Base-by-base conservation (phyloP, 1,140 invertebrate genomes). In the Hycleus phaleratus region DNA sequence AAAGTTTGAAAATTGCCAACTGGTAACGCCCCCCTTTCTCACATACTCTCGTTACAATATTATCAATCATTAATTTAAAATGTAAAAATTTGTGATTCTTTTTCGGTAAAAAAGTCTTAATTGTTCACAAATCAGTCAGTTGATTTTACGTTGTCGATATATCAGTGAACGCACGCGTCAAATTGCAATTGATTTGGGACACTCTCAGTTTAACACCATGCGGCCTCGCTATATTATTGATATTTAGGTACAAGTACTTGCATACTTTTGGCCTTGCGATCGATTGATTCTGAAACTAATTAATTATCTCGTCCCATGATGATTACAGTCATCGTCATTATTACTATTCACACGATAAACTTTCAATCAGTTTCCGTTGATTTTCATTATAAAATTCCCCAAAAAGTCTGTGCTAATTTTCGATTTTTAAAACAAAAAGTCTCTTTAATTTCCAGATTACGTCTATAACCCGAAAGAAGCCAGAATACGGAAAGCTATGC, bases 391-490 rank as follows among this genome's bases (percentile, higher is more conserved):
- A 18, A 18, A 18, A 18, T 18, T 18, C 18, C 18, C 1, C 18
- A 18, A 18, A 18, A 18, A 18, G 18, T 18, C 18, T 0, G n/a
- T 46, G 26, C 24, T 26, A 18, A 8, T 46, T 46, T 46, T 25
- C 24, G 18, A 46, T 26, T 25, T 18, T 46, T 11, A 8, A 24
- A 46, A 1, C 18, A 18, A 18, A 18, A 12, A 46, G 45, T 25
- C 3, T 38, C 7, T 48, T 48, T n/a, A 38, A 26, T 11, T 73
- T 72, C 12, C 77, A 81, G 81, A 82, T 74, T 84, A 84, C 68
- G 81, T 83, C 42, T 84, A 84, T 71, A 83, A 82, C 69, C 82
- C 82, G 3, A 82, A 82, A 64, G 81, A 83, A 70, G 82, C 82
- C 38, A 73, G 81, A 55, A 69, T 83, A 59, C 74, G 81, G 48